Conservation (phyloP, 2,797 vertebrate genomes). For the Sebastes dallii region DNA sequence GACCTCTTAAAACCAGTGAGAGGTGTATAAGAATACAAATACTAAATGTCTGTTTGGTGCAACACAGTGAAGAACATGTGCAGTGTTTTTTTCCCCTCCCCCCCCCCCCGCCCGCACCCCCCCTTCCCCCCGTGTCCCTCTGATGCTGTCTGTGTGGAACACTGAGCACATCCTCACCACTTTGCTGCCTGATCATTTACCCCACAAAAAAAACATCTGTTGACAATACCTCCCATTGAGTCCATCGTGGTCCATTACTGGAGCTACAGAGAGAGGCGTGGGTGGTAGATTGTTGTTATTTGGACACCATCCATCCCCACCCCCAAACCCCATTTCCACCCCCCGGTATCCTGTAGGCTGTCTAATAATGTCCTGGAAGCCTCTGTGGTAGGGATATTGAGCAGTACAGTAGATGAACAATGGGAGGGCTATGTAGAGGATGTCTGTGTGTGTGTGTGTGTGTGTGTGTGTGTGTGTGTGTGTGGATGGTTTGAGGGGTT, state of each 20-base stretch:
- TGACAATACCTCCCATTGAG: slow-evolving; percentile 64
- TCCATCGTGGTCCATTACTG: slow-evolving; percentile 61
- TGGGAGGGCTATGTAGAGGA: slow-evolving; percentile 71
- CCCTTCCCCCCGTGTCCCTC: not conserved
- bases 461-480: slow-evolving; percentile 1
- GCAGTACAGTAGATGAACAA: slow-evolving; percentile 73
- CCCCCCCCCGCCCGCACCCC: not conserved
- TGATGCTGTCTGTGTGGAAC: slow-evolving; percentile 12
- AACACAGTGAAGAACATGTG: not conserved
- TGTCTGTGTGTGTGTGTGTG: slow-evolving; percentile 41
- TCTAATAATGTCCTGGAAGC: slow-evolving; percentile 63
- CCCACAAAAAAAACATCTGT: slow-evolving; percentile 51
- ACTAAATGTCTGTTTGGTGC: not conserved
- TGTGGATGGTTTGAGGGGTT: slow-evolving; percentile 46
- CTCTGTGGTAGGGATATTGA: slow-evolving; percentile 69
- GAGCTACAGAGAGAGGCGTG: slow-evolving; percentile 45
- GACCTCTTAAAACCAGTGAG: not conserved
- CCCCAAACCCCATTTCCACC: slow-evolving; percentile 36
- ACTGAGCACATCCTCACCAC: slow-evolving; percentile 24
- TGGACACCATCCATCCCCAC: slow-evolving; percentile 50
- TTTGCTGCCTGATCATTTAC: slow-evolving; percentile 42
- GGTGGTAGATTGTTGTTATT: slow-evolving; percentile 77
- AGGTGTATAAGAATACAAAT: not conserved
- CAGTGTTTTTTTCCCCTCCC: not conserved
- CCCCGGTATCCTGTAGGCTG: slow-evolving; percentile 40